Base-by-base conservation (phyloP, 2,113 vertebrate genomes). In the Cebus imitator region DNA sequence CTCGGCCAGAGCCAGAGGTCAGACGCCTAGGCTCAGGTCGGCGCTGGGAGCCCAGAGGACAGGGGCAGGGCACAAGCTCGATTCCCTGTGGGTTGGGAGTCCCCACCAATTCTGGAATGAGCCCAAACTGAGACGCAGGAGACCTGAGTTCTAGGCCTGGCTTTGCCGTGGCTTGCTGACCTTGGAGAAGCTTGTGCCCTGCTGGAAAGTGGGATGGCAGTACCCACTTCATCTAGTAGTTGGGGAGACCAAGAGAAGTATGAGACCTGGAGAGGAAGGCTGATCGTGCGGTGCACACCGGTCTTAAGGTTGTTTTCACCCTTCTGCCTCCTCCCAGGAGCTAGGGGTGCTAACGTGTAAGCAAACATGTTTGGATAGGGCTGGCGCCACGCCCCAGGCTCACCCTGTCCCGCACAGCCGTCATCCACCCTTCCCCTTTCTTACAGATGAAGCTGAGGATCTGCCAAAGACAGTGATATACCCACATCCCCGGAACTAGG, bases 371-470 rank as follows among this genome's bases (percentile, higher is more conserved):
- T 75, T 84, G 95, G 18, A 66, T 48, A n/a, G 82, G 75, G 70
- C 57, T 25, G 10, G 73, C 37, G 37, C 52, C 58, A 45, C 83
- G 85, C 80, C 52, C 45, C 78, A 1, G 32, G 7, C n/a, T n/a
- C 6, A 4, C 35, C 43, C n/a, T 27, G 75, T 73, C 17, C 25
- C 23, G n/a, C 57, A 25, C n/a, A 35, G 84, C 35, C 58, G 35
- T 37, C 2, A 9, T 58, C 45, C 81, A 55, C 45, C n/a, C 35
- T 6, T 14, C 48, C 76, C 37, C 14, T 48, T 64, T 83, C 68
- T 91, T 68, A 7, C 86, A 94, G 96, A 95, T 89, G 96, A 85
- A 17, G 50, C 32, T 3, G 72, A 58, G 73, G 78, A 32, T 37
- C 48, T 12, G 35, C 11, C 58, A 50, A 45, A n/a, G 13, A 43